phyloP scores from a whole-genome alignment of 2,113 vertebrate species.

The Craseonycteris thonglongyai region DNA sequence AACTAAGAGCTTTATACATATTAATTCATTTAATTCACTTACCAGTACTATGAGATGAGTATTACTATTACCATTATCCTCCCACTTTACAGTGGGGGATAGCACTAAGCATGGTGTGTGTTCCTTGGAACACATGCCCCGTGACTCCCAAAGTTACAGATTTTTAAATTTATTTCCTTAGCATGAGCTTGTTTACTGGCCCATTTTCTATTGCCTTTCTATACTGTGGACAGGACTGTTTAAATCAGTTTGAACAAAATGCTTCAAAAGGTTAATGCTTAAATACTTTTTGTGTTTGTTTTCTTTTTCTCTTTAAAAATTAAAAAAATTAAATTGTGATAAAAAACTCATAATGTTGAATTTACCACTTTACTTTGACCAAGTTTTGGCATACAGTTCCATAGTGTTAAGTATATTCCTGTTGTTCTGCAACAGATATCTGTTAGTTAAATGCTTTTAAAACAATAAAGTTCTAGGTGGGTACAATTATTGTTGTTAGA shows the following conservation, averaged over 20 bases:
- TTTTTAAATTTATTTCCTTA: slow-evolving; percentile 8
- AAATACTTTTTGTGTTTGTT: neutral
- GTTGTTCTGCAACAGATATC: neutral
- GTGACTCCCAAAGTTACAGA: neutral
- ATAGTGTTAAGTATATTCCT: neutral
- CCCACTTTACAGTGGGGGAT: neutral
- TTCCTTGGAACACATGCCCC: neutral
- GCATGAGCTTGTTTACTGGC: neutral
- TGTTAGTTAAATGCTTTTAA: neutral
- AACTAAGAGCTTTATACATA: neutral
- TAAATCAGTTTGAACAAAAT: neutral
- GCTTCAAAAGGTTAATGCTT: neutral
- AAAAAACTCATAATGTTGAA: neutral
- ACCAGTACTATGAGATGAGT: neutral
- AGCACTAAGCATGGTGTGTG: neutral
- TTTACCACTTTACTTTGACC: neutral
- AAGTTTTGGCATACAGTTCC: neutral
- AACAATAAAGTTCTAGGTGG: neutral
- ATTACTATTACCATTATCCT: neutral
- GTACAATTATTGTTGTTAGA: neutral
- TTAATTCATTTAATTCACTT: neutral
- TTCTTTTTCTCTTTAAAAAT: neutral
- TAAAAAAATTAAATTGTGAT: neutral
- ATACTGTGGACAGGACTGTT: neutral
- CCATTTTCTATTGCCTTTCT: neutral